A percentile compares a stretch with the other conserved stretches of the same genome.
phyloP scores from a whole-genome alignment of 1,140 invertebrate genomes.

The Danaus melanippus region DNA sequence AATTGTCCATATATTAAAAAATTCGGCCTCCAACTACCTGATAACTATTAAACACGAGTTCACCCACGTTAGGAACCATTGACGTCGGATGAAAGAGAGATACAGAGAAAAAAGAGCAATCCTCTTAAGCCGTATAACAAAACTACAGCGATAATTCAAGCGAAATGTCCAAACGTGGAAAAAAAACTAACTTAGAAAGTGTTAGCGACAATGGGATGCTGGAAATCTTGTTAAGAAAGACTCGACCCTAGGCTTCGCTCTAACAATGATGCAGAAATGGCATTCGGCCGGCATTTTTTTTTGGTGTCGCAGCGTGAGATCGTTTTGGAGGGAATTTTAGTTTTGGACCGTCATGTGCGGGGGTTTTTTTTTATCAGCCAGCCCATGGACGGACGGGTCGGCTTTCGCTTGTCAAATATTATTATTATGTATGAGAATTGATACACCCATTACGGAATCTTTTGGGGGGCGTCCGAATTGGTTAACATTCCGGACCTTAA shows the following conservation, averaged over 20 bases:
- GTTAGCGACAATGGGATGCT: slow-evolving; percentile 68
- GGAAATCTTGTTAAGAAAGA: slow-evolving; percentile 70
- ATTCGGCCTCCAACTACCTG: slow-evolving; percentile 53
- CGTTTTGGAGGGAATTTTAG: slow-evolving; percentile 56
- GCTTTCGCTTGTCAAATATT: slow-evolving; percentile 43
- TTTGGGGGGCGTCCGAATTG: slow-evolving; percentile 41
- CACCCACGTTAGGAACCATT: slow-evolving; percentile 63
- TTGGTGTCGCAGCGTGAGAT: slow-evolving; percentile 55
- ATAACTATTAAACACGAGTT: slow-evolving; percentile 66
- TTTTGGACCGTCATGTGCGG: slow-evolving; percentile 61
- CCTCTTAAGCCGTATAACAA: slow-evolving; percentile 63
- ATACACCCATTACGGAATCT: slow-evolving; percentile 43
- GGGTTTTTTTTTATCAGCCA: slow-evolving; percentile 45
- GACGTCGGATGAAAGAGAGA: slow-evolving; percentile 45
- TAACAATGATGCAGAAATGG: slow-evolving; percentile 36
- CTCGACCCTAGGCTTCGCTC: slow-evolving; percentile 40
- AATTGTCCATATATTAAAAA: slow-evolving; percentile 68
- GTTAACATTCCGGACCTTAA: slow-evolving; percentile 30
- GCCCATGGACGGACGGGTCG: slow-evolving; percentile 42
- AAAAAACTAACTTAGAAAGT: slow-evolving; percentile 66
- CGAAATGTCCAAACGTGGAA: slow-evolving; percentile 64
- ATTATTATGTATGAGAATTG: slow-evolving; percentile 43
- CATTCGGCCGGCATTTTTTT: slow-evolving; percentile 40
- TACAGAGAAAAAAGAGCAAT: slow-evolving; percentile 44
- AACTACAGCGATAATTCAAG: slow-evolving; percentile 68